Evolutionary conservation across 2,797 vertebrate species (phyloP).

Genomic region (Thalassophryne amazonica): DNA sequence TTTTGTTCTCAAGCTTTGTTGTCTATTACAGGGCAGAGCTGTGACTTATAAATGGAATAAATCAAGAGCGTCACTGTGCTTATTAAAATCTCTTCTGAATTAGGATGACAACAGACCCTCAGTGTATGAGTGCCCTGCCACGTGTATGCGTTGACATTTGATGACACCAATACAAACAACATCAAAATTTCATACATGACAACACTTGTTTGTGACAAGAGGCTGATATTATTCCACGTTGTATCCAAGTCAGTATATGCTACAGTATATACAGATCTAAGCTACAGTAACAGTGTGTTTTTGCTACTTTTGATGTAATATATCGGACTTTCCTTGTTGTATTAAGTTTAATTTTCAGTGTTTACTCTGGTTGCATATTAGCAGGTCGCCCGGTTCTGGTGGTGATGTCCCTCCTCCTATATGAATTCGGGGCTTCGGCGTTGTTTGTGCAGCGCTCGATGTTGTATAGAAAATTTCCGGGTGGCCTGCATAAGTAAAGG

Average conservation of each 20-base stretch:
- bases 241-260: conserved; percentile 43
- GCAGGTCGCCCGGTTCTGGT: conserved; percentile 1
- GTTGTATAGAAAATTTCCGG: no score
- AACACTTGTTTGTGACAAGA: conserved; percentile 53
- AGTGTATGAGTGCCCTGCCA: conserved; percentile 3
- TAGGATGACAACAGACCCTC: conserved; percentile 25
- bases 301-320: conserved; percentile 22
- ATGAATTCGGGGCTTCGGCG: no score
- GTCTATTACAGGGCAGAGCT: conserved; percentile 37
- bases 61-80: conserved; percentile 45
- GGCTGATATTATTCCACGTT: conserved; percentile 37
- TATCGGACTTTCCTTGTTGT: not conserved
- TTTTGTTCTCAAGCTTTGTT: conserved; percentile 51
- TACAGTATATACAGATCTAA: conserved; percentile 43
- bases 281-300: conserved; percentile 38
- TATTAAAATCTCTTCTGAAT: conserved; percentile 41
- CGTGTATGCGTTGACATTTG: no score
- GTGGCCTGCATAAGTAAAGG: conserved; percentile 11
- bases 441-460: not conserved
- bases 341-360: not conserved
- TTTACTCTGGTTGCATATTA: conserved; percentile 6
- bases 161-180: no score
- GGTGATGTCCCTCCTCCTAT: no score
- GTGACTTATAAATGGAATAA: conserved; percentile 55
- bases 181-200: conserved; percentile 49